A percentile compares a stretch with the other conserved stretches of the same genome.
These are phyloP conservation scores for Tipula helvola DNA, from an alignment of 2,888 invertebrate species.

Conservation along the genomic window DNA sequence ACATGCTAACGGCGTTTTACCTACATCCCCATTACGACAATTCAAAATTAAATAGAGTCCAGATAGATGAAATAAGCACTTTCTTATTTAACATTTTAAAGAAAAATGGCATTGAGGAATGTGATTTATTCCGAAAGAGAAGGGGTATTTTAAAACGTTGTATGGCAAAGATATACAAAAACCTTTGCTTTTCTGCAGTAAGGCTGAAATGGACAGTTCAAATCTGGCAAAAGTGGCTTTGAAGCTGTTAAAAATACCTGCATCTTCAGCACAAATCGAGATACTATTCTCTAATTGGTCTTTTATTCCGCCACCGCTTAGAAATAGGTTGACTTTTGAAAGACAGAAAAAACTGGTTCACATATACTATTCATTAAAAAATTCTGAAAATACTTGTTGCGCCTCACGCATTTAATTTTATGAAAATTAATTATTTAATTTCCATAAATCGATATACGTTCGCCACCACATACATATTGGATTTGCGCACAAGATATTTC, in stretches of 20 bases:
- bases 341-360: neutral
- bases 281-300: slow-evolving; percentile 15
- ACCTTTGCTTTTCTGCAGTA: slow-evolving; percentile 15
- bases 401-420: too few species aligned
- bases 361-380: neutral
- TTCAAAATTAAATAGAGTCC: neutral
- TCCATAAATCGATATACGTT: too few species aligned
- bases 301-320: neutral
- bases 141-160: neutral
- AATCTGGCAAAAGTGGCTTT: slow-evolving; percentile 14
- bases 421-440: too few species aligned
- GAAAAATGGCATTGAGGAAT: neutral
- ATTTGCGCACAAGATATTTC: too few species aligned
- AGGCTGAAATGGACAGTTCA: slow-evolving; percentile 15
- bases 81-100: neutral
- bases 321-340: neutral
- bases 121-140: neutral
- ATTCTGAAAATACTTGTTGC: too few species aligned
- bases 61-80: neutral
- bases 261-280: slow-evolving; percentile 17
- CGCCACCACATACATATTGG: too few species aligned
- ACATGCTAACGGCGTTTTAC: neutral
- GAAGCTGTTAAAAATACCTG: slow-evolving; percentile 16
- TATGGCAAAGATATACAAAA: slow-evolving; percentile 13
- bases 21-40: neutral